Percentiles rank a stretch among this genome's conserved stretches.
Evolutionary conservation across 1,140 invertebrate species (phyloP).

Genomic region (Brachionus rubens): DNA sequence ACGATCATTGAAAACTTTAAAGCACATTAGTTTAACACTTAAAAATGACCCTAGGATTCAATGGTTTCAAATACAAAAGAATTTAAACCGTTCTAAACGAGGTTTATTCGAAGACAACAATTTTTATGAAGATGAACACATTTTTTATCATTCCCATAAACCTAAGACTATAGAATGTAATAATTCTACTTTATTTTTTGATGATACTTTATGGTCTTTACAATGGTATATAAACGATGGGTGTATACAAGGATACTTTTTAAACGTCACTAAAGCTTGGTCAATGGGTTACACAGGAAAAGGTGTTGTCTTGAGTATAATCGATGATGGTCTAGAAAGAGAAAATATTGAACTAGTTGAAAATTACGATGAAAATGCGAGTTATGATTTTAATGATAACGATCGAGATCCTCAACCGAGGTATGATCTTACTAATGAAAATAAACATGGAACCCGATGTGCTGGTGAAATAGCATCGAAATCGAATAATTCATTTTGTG

Average conservation of each 20-base stretch:
- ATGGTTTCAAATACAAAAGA: conserved; percentile 27
- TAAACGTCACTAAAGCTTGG: conserved; percentile 53
- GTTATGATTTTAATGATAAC: conserved; percentile 90
- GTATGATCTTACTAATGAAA: conserved; percentile 52
- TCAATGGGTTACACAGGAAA: conserved; percentile 49
- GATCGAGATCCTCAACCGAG: conserved; percentile 90
- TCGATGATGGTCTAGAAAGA: conserved; percentile 52
- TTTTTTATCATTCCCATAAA: not conserved
- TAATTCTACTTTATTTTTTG: too few species aligned
- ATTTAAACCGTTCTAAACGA: not conserved
- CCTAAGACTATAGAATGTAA: not conserved
- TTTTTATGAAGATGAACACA: not conserved
- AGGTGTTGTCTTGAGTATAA: conserved; percentile 50
- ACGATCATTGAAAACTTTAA: not conserved
- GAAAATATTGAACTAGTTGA: conserved; percentile 50
- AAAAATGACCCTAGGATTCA: not conserved
- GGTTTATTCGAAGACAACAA: not conserved
- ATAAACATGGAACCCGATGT: conserved; percentile 46
- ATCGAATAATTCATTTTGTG: conserved; percentile 86
- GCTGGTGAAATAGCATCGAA: conserved; percentile 84
- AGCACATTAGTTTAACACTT: not conserved
- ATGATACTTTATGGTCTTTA: conserved; percentile 17
- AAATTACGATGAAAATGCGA: conserved; percentile 76
- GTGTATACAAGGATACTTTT: not conserved
- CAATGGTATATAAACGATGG: conserved; percentile 44